phyloP scores from a whole-genome alignment of 2,888 invertebrate species.

The Ophonus ardosiacus region DNA sequence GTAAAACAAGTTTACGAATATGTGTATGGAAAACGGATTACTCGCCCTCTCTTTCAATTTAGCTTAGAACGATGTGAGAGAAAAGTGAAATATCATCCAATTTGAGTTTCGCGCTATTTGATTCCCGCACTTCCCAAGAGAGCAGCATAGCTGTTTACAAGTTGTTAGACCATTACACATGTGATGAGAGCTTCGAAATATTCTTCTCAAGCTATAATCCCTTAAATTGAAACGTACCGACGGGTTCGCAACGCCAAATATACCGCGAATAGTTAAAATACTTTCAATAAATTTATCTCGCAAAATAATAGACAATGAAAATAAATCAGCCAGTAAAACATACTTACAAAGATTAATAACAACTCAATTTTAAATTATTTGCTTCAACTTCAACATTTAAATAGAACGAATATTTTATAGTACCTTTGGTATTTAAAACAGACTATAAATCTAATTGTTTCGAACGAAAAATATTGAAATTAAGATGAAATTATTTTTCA shows the following conservation, averaged over 20 bases:
- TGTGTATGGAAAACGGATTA: not conserved
- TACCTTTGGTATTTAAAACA: too few relatives aligned
- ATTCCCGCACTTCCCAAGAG: not conserved
- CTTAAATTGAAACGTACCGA: slow-evolving; percentile 37
- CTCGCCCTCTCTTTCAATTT: not conserved
- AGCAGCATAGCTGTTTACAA: slow-evolving; percentile 1
- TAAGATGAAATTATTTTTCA: too few relatives aligned
- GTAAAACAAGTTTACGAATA: too few relatives aligned
- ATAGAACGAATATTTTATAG: too few relatives aligned
- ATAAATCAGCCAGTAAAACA: not conserved
- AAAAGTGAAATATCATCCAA: slow-evolving; percentile 1
- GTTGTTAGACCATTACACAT: slow-evolving; percentile 25
- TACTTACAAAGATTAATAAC: slow-evolving; percentile 3
- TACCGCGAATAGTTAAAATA: slow-evolving; percentile 29
- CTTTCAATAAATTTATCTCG: slow-evolving; percentile 41
- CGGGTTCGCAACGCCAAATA: slow-evolving; percentile 15
- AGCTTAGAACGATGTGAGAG: not conserved
- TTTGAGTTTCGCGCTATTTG: not conserved
- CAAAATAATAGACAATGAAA: slow-evolving; percentile 14
- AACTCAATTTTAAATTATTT: too few relatives aligned
- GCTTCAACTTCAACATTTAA: too few relatives aligned
- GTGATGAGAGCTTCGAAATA: slow-evolving; percentile 8
- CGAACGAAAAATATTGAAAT: too few relatives aligned
- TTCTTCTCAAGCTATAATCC: slow-evolving; percentile 31
- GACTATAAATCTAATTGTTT: too few relatives aligned